Conservation (phyloP, 2,888 invertebrate genomes). For the Erynnis tages region DNA sequence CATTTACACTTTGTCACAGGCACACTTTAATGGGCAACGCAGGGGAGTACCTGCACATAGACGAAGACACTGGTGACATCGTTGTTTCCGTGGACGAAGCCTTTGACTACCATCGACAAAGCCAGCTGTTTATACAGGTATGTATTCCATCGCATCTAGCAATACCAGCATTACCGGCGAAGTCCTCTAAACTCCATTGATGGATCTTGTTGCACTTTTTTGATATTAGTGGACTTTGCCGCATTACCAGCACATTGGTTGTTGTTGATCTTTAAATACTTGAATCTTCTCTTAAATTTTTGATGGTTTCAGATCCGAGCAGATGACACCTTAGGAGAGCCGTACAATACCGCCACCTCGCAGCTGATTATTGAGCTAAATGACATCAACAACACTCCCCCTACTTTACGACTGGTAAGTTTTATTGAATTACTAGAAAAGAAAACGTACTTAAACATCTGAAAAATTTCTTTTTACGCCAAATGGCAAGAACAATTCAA, state of each 20-base stretch:
- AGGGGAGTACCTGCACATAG: conserved; percentile 67
- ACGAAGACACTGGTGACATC: conserved; percentile 80
- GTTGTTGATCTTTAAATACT: no score
- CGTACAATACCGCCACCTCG: conserved; percentile 70
- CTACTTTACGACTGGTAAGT: conserved; percentile 82
- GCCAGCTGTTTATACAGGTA: conserved; percentile 77
- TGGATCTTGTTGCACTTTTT: no score
- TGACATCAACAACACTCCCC: conserved; percentile 89
- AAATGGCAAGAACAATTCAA: no score
- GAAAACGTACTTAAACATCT: no score
- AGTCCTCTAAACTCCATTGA: no score
- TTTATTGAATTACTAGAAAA: no score
- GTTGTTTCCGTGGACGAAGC: conserved; percentile 73
- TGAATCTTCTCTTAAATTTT: no score
- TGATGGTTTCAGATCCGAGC: conserved; percentile 63
- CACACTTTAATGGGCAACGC: conserved; percentile 79
- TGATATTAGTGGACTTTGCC: no score
- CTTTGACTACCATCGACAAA: conserved; percentile 84
- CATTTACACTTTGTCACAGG: conserved; percentile 47
- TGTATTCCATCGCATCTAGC: neutral
- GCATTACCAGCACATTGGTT: no score
- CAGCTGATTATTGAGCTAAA: conserved; percentile 82
- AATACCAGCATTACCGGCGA: no score
- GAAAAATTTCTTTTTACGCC: no score
- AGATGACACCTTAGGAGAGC: conserved; percentile 67